Evolutionary conservation across 2,888 invertebrate genomes (phyloP).

Genomic region (Drosophila leonis): DNA sequence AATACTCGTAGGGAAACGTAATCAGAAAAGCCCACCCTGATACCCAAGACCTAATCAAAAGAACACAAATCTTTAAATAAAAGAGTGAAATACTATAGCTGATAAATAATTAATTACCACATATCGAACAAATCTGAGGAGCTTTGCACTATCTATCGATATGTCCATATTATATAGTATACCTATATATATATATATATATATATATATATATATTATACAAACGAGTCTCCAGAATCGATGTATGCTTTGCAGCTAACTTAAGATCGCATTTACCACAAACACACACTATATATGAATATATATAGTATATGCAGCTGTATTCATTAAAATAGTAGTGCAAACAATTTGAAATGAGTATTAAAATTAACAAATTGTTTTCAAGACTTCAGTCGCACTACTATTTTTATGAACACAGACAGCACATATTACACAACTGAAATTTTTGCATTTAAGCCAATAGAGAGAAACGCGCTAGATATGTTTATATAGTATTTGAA

Average conservation of each 20-base stretch:
- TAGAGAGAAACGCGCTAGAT: slow-evolving; percentile 3
- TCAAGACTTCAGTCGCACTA: no score
- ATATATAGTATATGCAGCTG: neutral
- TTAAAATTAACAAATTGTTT: no score
- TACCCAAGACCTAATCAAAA: slow-evolving; percentile 11
- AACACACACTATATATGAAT: neutral
- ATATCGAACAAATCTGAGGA: slow-evolving; percentile 55
- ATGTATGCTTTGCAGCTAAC: slow-evolving; percentile 12
- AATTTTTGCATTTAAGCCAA: slow-evolving; percentile 53
- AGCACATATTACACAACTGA: slow-evolving; percentile 22
- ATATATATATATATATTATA: slow-evolving; percentile 22
- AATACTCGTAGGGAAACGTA: slow-evolving; percentile 22
- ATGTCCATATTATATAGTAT: slow-evolving; percentile 42
- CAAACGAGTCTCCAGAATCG: slow-evolving; percentile 16
- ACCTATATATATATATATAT: slow-evolving; percentile 14
- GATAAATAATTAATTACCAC: slow-evolving; percentile 26
- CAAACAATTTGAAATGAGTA: no score
- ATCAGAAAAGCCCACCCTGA: slow-evolving; percentile 21
- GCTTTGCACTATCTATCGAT: slow-evolving; percentile 55
- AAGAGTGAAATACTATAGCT: slow-evolving; percentile 35
- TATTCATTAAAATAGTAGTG: no score
- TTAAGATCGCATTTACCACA: slow-evolving; percentile 32
- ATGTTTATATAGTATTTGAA: slow-evolving; percentile 11
- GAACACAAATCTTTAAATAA: neutral
- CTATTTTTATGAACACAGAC: no score